Evolutionary conservation across 2,888 invertebrate genomes (phyloP).

Genomic region (Synergus gifuensis): DNA sequence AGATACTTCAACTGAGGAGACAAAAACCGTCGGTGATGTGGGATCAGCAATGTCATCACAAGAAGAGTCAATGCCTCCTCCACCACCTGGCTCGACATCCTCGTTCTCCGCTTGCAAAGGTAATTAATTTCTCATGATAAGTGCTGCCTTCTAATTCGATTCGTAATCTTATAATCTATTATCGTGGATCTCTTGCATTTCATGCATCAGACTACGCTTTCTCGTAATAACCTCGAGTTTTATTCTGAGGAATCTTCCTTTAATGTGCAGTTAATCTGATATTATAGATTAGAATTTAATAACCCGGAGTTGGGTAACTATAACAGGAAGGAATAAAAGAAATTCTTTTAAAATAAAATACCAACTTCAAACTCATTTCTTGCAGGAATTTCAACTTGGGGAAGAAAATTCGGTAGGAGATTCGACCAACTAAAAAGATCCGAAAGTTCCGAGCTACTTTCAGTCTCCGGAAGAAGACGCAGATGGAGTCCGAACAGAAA

Average conservation of each 20-base stretch:
- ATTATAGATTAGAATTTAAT: slow-evolving; percentile 19
- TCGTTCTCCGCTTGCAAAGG: slow-evolving; percentile 72
- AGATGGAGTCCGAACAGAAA: slow-evolving; percentile 78
- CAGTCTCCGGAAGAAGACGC: slow-evolving; percentile 75
- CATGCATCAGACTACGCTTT: slow-evolving; percentile 30
- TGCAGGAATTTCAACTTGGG: slow-evolving; percentile 82
- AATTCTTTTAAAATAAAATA: not conserved
- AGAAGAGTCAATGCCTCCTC: slow-evolving; percentile 40
- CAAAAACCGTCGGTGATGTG: slow-evolving; percentile 21
- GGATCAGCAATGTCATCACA: not conserved
- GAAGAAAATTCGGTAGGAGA: slow-evolving; percentile 81
- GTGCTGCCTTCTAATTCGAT: slow-evolving; percentile 20
- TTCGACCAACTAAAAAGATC: slow-evolving; percentile 82
- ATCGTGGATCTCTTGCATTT: slow-evolving; percentile 21
- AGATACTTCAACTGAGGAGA: slow-evolving; percentile 55
- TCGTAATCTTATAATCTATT: slow-evolving; percentile 24
- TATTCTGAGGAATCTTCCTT: slow-evolving; percentile 17
- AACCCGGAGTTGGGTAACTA: not conserved
- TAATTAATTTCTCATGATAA: slow-evolving; percentile 51
- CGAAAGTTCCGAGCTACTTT: slow-evolving; percentile 80
- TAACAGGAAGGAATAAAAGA: not conserved
- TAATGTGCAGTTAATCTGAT: not conserved
- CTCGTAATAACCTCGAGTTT: slow-evolving; percentile 3
- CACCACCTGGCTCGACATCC: slow-evolving; percentile 60
- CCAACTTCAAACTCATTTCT: not conserved